Evolutionary conservation across 2,888 invertebrate genomes (phyloP).

Genomic region (Hydrotaea diabolus): DNA sequence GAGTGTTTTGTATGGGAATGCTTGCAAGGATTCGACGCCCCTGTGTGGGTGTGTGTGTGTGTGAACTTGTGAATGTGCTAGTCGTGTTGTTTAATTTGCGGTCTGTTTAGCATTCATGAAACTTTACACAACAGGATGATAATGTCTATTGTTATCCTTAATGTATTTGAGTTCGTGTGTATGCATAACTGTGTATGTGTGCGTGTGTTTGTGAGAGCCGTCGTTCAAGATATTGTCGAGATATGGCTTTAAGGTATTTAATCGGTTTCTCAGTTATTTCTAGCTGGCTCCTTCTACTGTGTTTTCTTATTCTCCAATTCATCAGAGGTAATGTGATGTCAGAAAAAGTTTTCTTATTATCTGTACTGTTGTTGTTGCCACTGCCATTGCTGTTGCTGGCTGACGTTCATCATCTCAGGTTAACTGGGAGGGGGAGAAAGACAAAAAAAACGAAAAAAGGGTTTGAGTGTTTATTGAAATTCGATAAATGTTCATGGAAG

Average conservation of each 20-base stretch:
- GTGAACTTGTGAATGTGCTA: not conserved
- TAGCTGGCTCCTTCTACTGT: not conserved
- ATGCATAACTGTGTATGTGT: not conserved
- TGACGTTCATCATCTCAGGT: not conserved
- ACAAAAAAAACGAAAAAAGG: not conserved
- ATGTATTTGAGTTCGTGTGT: not conserved
- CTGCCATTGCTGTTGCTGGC: not conserved
- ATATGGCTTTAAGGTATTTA: constrained; percentile 1
- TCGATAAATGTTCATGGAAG: constrained; percentile 13
- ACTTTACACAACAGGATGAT: not conserved
- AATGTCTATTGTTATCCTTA: not conserved
- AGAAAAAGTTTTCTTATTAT: not conserved
- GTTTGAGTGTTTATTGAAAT: constrained; percentile 1
- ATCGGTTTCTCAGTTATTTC: not conserved
- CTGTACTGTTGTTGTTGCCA: not conserved
- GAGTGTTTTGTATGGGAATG: not conserved
- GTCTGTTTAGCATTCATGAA: not conserved
- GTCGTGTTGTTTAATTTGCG: constrained; percentile 10
- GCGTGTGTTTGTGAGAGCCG: not conserved
- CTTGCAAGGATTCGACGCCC: constrained; percentile 32
- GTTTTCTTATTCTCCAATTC: not conserved
- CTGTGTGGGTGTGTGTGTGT: constrained; percentile 27
- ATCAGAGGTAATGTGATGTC: not conserved
- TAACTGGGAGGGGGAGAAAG: not conserved
- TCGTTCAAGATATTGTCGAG: not conserved